Base-by-base conservation (phyloP, 2,888 invertebrate species). In the Thereva nobilitata region DNA sequence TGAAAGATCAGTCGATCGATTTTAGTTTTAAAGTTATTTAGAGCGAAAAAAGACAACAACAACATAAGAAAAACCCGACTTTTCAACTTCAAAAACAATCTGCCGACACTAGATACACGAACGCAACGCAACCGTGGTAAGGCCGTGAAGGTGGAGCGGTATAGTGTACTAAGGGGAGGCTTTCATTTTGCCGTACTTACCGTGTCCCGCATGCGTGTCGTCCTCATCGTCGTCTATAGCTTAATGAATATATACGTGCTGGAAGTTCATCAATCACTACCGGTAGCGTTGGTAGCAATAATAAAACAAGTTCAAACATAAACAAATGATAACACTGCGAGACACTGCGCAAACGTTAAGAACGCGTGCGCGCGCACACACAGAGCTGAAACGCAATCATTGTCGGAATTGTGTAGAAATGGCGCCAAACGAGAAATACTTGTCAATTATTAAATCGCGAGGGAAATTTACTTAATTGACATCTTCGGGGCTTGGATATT, bases 391-490 rank as follows among this genome's bases (percentile, higher is more conserved):
- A 23, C 23, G 23, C 23, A 23, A 23, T 23, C 23, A 23, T 23
- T 23, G 40, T 40, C 41, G 64, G 50, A 50, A 64, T 52, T 40
- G 35, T 23, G 34, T 8, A 49, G 57, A 44, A 35, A 66, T 45
- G 67, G 67, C 67, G 67, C 67, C 67, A 67, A 67, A 49, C 67
- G 59, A 61, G 56, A 61, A 67, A 61, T 54, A 49, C 59, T 54
- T 61, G 67, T 67, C 61, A 67, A 61, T 67, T 67, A 67, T 67
- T 47, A 61, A 56, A 52, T 57, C 66, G 56, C 57, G 66, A 57
- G 23, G 23, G 23, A 23, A 23, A 23, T 23, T 23, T 23, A 23
- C 23, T 23, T 23, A 23, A 23, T 23, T 23, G 23, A 23, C 23
- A 23, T 23, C 23, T 23, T 23, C 23, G 23, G 23, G 23, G 23